Percentiles rank a stretch among this genome's conserved stretches.
These are phyloP conservation scores for Sycobia sp. DNA, from an alignment of 1,140 invertebrate genomes.

Conservation along the genomic window DNA sequence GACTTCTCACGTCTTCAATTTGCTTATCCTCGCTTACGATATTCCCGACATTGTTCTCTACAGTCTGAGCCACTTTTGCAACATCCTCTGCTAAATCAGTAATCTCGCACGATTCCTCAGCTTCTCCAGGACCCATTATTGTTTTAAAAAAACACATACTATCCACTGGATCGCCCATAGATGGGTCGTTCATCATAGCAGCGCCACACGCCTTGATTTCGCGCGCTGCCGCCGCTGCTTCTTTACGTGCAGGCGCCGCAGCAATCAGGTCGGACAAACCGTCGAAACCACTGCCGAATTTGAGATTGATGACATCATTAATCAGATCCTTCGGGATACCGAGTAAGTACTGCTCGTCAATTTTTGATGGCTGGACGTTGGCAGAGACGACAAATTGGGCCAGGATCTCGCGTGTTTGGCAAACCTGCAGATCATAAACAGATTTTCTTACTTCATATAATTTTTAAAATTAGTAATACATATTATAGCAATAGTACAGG, in stretches of 20 bases:
- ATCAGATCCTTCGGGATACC: conserved; percentile 59
- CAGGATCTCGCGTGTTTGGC: conserved; percentile 57
- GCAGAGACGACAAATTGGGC: conserved; percentile 60
- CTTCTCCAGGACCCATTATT: conserved; percentile 51
- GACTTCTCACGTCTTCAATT: conserved; percentile 37
- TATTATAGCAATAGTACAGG: too few relatives aligned
- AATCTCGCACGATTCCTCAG: conserved; percentile 30
- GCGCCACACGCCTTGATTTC: conserved; percentile 31
- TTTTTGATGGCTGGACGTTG: conserved; percentile 58
- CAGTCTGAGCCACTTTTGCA: conserved; percentile 44
- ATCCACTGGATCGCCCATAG: conserved; percentile 70
- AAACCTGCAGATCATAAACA: conserved; percentile 45
- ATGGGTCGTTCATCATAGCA: conserved; percentile 63
- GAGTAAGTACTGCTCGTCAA: conserved; percentile 57
- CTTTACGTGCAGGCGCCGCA: conserved; percentile 11
- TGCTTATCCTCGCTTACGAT: conserved; percentile 27
- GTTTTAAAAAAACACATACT: conserved; percentile 68
- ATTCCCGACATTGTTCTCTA: conserved; percentile 29
- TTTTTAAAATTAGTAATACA: too few relatives aligned
- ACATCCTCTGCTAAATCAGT: conserved; percentile 43
- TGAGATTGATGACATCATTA: conserved; percentile 60
- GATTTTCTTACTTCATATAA: too few relatives aligned
- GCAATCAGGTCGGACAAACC: conserved; percentile 54
- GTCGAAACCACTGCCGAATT: conserved; percentile 55
- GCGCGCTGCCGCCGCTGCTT: conserved; percentile 22